These are phyloP conservation scores for Schizopygopsis pylzovi DNA, from an alignment of 2,797 vertebrate genomes.

Conservation along the genomic window DNA sequence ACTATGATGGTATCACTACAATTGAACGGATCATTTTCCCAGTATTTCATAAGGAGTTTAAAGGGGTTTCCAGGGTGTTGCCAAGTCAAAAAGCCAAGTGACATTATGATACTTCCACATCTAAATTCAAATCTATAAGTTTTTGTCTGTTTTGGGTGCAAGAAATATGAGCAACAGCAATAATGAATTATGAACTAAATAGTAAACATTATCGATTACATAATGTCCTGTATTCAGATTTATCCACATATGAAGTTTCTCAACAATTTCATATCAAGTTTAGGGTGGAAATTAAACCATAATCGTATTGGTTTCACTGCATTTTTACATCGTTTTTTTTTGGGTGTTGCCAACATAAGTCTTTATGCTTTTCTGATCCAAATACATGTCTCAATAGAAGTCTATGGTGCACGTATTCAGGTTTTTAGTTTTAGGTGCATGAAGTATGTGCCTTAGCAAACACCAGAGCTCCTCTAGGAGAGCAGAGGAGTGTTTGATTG, in stretches of 20 bases:
- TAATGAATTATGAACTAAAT: not conserved
- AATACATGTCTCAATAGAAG: not conserved
- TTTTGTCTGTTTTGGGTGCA: not conserved
- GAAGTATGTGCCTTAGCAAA: not conserved
- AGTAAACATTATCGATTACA: not conserved
- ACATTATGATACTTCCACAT: not conserved
- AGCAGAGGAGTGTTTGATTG: not conserved
- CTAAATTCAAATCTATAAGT: not conserved
- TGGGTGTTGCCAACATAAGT: not conserved
- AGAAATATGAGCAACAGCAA: not conserved
- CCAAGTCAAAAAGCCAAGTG: not conserved
- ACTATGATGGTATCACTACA: not conserved
- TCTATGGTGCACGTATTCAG: not conserved
- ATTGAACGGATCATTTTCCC: not conserved
- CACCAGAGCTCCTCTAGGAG: conserved; percentile 13
- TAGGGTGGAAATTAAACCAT: not conserved
- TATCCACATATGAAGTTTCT: not conserved
- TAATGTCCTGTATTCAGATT: not conserved
- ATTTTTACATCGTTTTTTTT: not conserved
- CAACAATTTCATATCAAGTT: not conserved
- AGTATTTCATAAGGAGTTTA: not conserved
- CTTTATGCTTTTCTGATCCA: not conserved
- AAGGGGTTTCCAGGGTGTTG: not conserved
- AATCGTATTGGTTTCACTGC: not conserved
- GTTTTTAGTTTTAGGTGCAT: not conserved